These are phyloP conservation scores for Coilia nasus DNA, from an alignment of 2,797 vertebrate species.

Conservation along the genomic window DNA sequence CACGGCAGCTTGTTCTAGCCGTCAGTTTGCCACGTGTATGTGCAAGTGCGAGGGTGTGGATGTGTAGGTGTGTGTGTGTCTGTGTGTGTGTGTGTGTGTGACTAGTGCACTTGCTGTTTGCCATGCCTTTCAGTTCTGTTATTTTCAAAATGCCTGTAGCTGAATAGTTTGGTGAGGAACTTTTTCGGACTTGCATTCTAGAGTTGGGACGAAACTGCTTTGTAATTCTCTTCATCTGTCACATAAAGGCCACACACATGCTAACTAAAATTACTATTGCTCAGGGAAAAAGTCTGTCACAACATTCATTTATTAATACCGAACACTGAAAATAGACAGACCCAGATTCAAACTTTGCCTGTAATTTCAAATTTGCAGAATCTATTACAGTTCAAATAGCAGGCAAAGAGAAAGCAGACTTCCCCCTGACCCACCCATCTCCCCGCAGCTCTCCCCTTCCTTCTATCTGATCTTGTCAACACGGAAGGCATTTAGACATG, in stretches of 20 bases:
- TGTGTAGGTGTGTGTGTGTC: background rate
- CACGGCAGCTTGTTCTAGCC: slow-evolving; percentile 66
- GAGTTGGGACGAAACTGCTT: background rate
- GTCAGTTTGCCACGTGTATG: slow-evolving; percentile 60
- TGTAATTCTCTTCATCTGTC: background rate
- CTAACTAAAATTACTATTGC: background rate
- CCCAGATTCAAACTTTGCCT: background rate
- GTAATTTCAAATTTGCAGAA: background rate
- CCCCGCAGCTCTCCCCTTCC: background rate
- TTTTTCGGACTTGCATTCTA: background rate
- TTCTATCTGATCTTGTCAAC: slow-evolving; percentile 50
- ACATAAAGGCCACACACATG: background rate
- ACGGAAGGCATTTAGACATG: slow-evolving; percentile 54
- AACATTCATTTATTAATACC: background rate
- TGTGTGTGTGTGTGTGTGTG: background rate
- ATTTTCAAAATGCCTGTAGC: background rate
- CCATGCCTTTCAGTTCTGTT: background rate
- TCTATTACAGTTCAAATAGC: slow-evolving; percentile 30
- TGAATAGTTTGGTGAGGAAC: background rate
- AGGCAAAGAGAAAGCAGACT: slow-evolving; percentile 44
- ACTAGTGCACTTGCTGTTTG: background rate
- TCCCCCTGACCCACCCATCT: slow-evolving; percentile 40
- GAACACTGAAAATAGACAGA: background rate
- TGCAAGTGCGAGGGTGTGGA: slow-evolving; percentile 2
- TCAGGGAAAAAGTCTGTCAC: background rate